A percentile compares a stretch with the other conserved stretches of the same genome.
Conservation (phyloP, 2,888 invertebrate genomes). For the Capitulum mitella region DNA sequence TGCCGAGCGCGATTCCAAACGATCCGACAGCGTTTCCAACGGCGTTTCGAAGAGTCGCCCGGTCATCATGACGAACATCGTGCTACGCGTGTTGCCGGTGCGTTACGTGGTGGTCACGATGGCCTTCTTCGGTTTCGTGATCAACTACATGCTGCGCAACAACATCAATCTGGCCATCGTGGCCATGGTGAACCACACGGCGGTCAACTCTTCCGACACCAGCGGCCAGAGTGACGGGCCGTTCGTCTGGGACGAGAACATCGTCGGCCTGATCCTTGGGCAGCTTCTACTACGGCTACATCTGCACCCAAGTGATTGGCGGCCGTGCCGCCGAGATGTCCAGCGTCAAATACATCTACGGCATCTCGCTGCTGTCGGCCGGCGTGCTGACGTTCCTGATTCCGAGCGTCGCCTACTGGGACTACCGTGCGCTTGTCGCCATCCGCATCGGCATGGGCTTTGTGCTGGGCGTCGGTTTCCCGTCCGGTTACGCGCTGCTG, state of each 20-base stretch:
- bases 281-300: conserved; percentile 44
- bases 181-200: conserved; percentile 16
- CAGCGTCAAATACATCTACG: conserved; percentile 46
- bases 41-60: too few relatives aligned
- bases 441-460: conserved; percentile 42
- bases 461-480: conserved; percentile 73
- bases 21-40: too few relatives aligned
- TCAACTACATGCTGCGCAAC: conserved; percentile 20
- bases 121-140: background rate
- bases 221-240: background rate
- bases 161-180: conserved; percentile 1
- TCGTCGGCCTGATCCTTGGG: conserved; percentile 42
- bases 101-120: background rate
- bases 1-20: too few relatives aligned
- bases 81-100: background rate
- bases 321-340: conserved; percentile 45
- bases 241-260: conserved; percentile 40
- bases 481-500: conserved; percentile 85
- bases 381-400: conserved; percentile 42
- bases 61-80: background rate
- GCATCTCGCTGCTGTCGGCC: conserved; percentile 38
- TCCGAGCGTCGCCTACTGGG: conserved; percentile 41
- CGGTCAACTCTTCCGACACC: background rate
- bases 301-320: conserved; percentile 43
- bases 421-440: conserved; percentile 37